phyloP scores from a whole-genome alignment of 2,797 vertebrate genomes.

The Kryptopterus vitreolus region DNA sequence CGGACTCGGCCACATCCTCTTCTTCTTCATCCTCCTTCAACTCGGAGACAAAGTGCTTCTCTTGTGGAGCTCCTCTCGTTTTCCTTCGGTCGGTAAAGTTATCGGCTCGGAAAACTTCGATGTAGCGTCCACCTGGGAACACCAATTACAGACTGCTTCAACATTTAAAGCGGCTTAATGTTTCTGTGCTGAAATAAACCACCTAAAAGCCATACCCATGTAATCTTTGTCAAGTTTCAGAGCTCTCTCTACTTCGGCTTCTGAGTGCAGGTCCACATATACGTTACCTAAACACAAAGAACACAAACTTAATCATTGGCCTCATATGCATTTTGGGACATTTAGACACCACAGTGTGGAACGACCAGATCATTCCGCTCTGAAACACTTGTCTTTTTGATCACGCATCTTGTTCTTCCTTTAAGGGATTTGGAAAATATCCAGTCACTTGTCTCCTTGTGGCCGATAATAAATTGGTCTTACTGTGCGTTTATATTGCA shows the following conservation, averaged over 20 bases:
- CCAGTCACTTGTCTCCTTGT: neutral
- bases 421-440: neutral
- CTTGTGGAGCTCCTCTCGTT: conserved; percentile 51
- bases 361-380: neutral
- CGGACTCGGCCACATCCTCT: conserved; percentile 91
- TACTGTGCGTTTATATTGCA: neutral
- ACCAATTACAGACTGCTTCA: neutral
- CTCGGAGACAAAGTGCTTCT: conserved; percentile 75
- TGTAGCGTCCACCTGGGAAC: conserved; percentile 81
- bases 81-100: conserved; percentile 39
- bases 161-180: neutral
- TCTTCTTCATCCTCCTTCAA: conserved; percentile 86
- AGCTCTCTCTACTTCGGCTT: conserved; percentile 85
- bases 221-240: conserved; percentile 89
- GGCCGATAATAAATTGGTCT: neutral
- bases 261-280: conserved; percentile 87
- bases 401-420: neutral
- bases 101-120: conserved; percentile 81
- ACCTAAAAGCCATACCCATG: conserved; percentile 77
- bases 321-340: too few relatives aligned
- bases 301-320: neutral
- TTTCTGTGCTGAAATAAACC: neutral
- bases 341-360: neutral
- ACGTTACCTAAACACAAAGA: conserved; percentile 80
- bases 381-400: neutral